Base-by-base conservation (phyloP, 2,797 vertebrate species). In the Mionectes olivaceus region DNA sequence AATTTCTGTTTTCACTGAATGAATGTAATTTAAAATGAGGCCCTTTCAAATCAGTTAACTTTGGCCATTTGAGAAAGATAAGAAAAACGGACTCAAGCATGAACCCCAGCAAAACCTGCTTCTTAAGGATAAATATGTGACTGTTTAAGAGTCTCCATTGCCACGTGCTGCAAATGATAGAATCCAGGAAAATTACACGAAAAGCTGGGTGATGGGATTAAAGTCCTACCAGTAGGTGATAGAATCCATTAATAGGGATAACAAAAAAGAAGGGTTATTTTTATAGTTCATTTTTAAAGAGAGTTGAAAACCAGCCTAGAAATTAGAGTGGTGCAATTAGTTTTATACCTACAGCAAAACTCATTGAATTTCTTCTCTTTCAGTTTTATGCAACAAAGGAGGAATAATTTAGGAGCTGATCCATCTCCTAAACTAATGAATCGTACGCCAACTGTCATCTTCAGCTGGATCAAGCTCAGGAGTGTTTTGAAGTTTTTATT, bases 1-100 rank as follows among this genome's bases (percentile, higher is more conserved):
- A 98, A 98, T 98, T 98, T 98, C 97, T 98, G 97, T 97, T 98
- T 98, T 97, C 95, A 97, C 94, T 98, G 97, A 98, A 98, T 97
- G 97, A 98, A 98, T 98, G 97, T 97, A 98, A 98, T 98, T 98
- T 98, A 97, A 98, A 98, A 98, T 97, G 96, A 98, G 97, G 97
- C 94, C 90, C 94, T 98, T 98, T 97, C 97, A 98, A 98, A 98
- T 97, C 97, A 97, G 96, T 97, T 97, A 98, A 97, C 93, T 98
- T 97, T 41, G 94, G 96, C 89, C 96, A 98, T 97, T 97, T 97
- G 89, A 97, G 92, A 93, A 97, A 97, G 97, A 97, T 98, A 98
- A 98, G 97, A 96, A 97, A 97, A 97, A 97, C 28, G 44, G 97
- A 97, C 96, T 98, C 90, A 63, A 96, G 83, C 94, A 95, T 83